These are phyloP conservation scores for Pteria penguin DNA, from an alignment of 2,888 invertebrate species.

Conservation along the genomic window DNA sequence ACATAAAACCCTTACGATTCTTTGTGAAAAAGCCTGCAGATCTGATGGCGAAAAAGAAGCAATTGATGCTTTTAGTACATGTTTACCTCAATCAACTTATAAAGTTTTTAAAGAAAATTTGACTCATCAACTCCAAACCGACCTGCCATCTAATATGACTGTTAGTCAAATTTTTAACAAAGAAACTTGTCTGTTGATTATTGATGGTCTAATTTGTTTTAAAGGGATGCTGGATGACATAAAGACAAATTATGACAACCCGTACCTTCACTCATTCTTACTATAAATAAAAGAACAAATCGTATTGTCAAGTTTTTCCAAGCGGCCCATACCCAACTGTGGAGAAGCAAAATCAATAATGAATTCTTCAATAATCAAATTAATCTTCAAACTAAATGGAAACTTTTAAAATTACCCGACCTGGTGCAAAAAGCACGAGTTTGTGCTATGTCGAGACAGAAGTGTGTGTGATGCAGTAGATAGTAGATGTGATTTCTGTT, in stretches of 20 bases:
- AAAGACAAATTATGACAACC: not conserved
- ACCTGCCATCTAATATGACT: not conserved
- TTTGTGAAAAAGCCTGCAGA: not conserved
- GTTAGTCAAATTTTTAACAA: not conserved
- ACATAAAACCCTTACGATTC: too few species aligned
- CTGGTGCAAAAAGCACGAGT: not conserved
- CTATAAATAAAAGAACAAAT: not conserved
- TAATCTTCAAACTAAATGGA: conserved; percentile 20
- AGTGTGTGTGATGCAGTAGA: not conserved
- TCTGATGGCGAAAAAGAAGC: not conserved
- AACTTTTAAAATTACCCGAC: not conserved
- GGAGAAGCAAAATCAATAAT: conserved; percentile 26
- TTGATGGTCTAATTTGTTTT: not conserved
- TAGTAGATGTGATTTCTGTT: not conserved
- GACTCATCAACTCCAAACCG: not conserved
- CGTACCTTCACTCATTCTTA: not conserved
- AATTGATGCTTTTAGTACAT: not conserved
- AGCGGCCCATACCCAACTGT: not conserved
- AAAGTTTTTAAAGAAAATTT: not conserved
- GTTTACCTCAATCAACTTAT: not conserved
- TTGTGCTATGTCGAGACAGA: not conserved
- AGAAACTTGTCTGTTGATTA: not conserved
- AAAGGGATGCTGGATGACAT: not conserved
- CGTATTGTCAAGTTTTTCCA: too few species aligned
- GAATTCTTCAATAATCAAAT: conserved; percentile 21